phyloP scores from a whole-genome alignment of 2,113 vertebrate genomes.

The Glaucomys volans region DNA sequence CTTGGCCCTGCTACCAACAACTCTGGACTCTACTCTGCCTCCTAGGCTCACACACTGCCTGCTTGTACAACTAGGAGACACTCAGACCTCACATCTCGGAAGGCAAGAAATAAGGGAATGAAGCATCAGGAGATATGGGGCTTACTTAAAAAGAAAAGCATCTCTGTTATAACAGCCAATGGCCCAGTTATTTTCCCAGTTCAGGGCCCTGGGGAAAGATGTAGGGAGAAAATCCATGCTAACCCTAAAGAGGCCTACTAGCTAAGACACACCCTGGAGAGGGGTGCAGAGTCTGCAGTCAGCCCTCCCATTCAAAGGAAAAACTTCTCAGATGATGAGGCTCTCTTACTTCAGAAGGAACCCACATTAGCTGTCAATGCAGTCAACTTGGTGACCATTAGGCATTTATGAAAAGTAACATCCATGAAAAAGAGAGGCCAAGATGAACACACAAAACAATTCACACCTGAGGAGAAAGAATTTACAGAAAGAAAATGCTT shows the following conservation, averaged over 20 bases:
- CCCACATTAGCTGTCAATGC: neutral
- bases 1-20: neutral
- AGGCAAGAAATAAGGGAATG: neutral
- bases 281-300: neutral
- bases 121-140: neutral
- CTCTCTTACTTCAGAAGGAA: neutral
- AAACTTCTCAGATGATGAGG: neutral
- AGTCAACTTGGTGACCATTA: neutral
- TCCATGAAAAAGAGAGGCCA: neutral
- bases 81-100: neutral
- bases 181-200: neutral
- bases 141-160: neutral
- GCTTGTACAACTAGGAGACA: neutral
- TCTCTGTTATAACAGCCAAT: neutral
- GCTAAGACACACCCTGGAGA: neutral
- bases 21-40: neutral
- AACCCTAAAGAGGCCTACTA: neutral
- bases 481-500: neutral
- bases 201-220: neutral
- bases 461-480: neutral
- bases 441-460: neutral
- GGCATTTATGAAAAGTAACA: neutral
- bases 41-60: neutral
- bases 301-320: neutral
- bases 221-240: neutral